Conservation (phyloP, 2,113 vertebrate species). For the Rhipidura dahli region DNA sequence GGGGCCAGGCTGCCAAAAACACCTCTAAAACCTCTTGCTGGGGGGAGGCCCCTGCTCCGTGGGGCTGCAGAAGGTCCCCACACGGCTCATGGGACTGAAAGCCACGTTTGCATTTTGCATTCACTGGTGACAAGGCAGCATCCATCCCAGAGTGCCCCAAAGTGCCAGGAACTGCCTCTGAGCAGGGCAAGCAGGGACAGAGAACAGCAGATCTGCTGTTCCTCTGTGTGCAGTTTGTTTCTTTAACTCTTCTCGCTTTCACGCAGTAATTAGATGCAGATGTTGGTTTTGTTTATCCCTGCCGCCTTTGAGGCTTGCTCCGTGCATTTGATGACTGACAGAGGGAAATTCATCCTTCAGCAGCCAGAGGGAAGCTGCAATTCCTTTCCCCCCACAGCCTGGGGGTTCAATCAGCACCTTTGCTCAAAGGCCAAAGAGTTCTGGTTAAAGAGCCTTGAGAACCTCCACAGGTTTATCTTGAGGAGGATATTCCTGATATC, state of each 20-base stretch:
- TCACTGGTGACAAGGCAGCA: neutral
- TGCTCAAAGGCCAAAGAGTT: neutral
- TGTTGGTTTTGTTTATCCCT: neutral
- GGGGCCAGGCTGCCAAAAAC: neutral
- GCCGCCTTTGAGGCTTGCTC: neutral
- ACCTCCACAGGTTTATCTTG: neutral
- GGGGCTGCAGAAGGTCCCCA: neutral
- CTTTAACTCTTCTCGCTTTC: neutral
- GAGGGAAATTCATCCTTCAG: neutral
- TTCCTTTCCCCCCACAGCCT: neutral
- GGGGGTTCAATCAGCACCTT: neutral
- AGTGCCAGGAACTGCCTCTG: neutral
- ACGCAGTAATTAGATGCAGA: neutral
- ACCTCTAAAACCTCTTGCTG: neutral
- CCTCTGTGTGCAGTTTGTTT: neutral
- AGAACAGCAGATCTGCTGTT: neutral
- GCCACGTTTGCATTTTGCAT: neutral
- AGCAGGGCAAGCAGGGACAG: conserved; percentile 23
- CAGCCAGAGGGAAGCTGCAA: neutral
- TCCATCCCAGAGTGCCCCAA: neutral
- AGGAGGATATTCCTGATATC: neutral
- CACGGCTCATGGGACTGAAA: neutral
- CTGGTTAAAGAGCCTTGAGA: neutral
- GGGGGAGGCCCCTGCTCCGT: neutral
- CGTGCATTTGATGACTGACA: neutral